phyloP scores from a whole-genome alignment of 2,113 vertebrate species.

The Hippocampus comes region DNA sequence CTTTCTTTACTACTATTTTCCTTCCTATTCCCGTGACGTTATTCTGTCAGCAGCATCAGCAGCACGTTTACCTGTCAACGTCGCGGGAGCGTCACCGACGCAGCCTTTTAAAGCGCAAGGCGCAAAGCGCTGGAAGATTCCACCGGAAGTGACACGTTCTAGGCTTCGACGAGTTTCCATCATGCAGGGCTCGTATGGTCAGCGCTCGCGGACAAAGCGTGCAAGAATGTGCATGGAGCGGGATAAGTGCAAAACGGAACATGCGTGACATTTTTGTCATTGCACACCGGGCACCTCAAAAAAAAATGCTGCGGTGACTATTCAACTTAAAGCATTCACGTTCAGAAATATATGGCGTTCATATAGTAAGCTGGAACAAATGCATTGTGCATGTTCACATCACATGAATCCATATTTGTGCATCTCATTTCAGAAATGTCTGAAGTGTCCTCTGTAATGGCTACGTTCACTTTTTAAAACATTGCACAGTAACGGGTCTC shows the following conservation, averaged over 20 bases:
- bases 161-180: slow-evolving; percentile 26
- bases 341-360: no score
- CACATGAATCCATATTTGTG: no score
- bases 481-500: background rate
- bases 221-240: background rate
- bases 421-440: no score
- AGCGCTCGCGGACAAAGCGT: background rate
- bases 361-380: no score
- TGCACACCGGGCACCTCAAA: background rate
- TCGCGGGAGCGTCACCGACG: slow-evolving; percentile 14
- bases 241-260: background rate
- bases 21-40: background rate
- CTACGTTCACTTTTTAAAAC: background rate
- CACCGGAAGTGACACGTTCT: slow-evolving; percentile 68
- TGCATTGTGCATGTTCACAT: no score
- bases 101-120: slow-evolving; percentile 60
- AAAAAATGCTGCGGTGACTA: background rate
- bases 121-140: slow-evolving; percentile 66
- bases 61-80: slow-evolving; percentile 35
- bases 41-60: background rate
- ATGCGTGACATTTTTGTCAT: background rate
- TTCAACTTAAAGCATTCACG: no score
- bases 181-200: background rate
- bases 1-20: background rate
- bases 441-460: no score